A percentile compares a stretch with the other conserved stretches of the same genome.
phyloP scores from a whole-genome alignment of 2,888 invertebrate genomes.

The Dynastes maya region DNA sequence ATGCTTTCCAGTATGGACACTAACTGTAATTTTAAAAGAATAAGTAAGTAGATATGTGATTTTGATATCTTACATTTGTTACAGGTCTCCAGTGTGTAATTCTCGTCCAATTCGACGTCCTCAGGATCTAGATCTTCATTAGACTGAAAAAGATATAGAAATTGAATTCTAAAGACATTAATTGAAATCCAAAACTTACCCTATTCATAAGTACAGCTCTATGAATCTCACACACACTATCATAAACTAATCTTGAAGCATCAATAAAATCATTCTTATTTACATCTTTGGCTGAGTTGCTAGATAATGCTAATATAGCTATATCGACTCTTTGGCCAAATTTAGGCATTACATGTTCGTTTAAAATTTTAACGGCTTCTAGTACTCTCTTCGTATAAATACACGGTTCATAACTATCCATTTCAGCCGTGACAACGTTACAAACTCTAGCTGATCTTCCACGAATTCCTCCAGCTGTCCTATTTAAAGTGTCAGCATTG shows the following conservation, averaged over 20 bases:
- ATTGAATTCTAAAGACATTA: slow-evolving; percentile 3
- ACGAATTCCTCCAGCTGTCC: slow-evolving; percentile 96
- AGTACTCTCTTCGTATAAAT: slow-evolving; percentile 97
- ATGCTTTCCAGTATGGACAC: slow-evolving; percentile 91
- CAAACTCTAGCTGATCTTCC: slow-evolving; percentile 95
- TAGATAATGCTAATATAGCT: slow-evolving; percentile 91
- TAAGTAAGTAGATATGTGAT: neutral
- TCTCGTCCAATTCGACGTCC: slow-evolving; percentile 90
- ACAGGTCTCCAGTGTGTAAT: slow-evolving; percentile 89
- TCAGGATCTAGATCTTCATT: slow-evolving; percentile 92
- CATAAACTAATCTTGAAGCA: slow-evolving; percentile 96
- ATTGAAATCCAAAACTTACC: slow-evolving; percentile 73
- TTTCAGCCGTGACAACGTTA: slow-evolving; percentile 97
- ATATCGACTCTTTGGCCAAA: slow-evolving; percentile 96
- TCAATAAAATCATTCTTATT: slow-evolving; percentile 99
- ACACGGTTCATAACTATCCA: slow-evolving; percentile 98
- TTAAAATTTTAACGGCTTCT: slow-evolving; percentile 93
- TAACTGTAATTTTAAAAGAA: slow-evolving; percentile 74
- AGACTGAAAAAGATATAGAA: slow-evolving; percentile 72
- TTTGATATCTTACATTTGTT: slow-evolving; percentile 85
- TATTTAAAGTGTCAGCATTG: slow-evolving; percentile 89
- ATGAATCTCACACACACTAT: slow-evolving; percentile 96
- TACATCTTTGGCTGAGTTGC: slow-evolving; percentile 86
- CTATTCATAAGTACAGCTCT: slow-evolving; percentile 97
- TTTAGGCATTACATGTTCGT: slow-evolving; percentile 95